Base-by-base conservation (phyloP, 2,888 invertebrate genomes). In the Rhabditoides inermis region DNA sequence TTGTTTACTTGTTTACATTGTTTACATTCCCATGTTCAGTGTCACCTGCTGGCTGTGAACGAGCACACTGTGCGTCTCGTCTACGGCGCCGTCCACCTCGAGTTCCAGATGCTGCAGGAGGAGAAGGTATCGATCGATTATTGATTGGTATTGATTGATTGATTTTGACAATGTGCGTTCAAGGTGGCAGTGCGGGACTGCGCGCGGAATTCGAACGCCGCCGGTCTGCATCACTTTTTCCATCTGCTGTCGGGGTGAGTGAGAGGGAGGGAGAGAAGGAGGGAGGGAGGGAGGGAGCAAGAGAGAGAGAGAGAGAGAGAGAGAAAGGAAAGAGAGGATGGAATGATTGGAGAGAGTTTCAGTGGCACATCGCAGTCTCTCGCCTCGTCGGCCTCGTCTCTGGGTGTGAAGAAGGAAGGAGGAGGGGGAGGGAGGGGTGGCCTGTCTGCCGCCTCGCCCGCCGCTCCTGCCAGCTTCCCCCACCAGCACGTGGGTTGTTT, bases 21-120 rank as follows among this genome's bases (percentile, higher is more conserved):
- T 20, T 26, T 7, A 26, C 23, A 25, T 26, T 42, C 25, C 3
- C 5, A 42, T 26, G 42, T 30, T 30, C 41, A 67, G 61, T 69
- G 58, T 44, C 53, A 59, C 39, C 52, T 72, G 7, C 54, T 41
- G 23, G 47, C 59, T 1, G 47, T 68, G 7, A 64, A 57, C 45
- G 62, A 62, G 27, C 49, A 49, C 23, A 63, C 56, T 12, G 36
- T 71, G 7, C 64, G 69, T 6, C 58, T 72, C 30, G 53, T 56
- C 41, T 60, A 59, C 52, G 68, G 66, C 5, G 46, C 60, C 30
- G 47, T 65, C 18, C 56, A 61, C 46, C 48, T 70, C 30, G 72
- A 70, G 42, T 63, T 72, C 27, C 52, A 53, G n/a, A 47, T 72
- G 49, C 49, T 70, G 5, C 48, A 49, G 20, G 63, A 60, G 15